Conservation (phyloP, 30 jellyfish, hydroid and myxozoan species). For the Hydra vulgaris region DNA sequence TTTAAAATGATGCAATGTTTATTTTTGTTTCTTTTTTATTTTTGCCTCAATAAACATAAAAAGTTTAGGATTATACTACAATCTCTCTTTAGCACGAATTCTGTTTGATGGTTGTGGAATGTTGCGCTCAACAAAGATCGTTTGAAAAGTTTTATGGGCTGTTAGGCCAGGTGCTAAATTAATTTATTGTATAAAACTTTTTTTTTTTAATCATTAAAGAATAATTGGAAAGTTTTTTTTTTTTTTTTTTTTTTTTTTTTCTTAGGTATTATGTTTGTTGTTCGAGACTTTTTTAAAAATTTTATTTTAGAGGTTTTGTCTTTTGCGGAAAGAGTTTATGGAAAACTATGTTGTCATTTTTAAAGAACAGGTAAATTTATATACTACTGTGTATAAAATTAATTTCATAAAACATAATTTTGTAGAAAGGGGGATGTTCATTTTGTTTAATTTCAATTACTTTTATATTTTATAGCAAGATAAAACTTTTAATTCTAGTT, state of each 20-base stretch:
- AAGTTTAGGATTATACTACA: background rate
- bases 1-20: too few relatives aligned
- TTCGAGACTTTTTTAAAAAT: too few relatives aligned
- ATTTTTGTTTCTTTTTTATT: background rate
- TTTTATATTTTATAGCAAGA: too few relatives aligned
- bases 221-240: background rate
- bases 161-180: slow-evolving; percentile 96
- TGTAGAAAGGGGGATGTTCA: too few relatives aligned
- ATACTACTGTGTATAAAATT: too few relatives aligned
- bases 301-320: slow-evolving; percentile 74
- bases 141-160: slow-evolving; percentile 96
- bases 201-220: too few relatives aligned
- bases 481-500: too few relatives aligned
- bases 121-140: slow-evolving; percentile 98
- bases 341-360: slow-evolving; percentile 54
- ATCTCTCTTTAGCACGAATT: slow-evolving; percentile 74
- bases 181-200: slow-evolving; percentile 15
- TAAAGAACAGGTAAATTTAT: slow-evolving; percentile 69
- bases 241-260: background rate
- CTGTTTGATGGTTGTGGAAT: slow-evolving; percentile 91
- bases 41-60: background rate
- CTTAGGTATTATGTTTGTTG: background rate
- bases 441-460: too few relatives aligned
- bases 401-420: too few relatives aligned
- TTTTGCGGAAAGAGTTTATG: slow-evolving; percentile 90